Percentiles rank a stretch among this genome's conserved stretches.
phyloP scores from a whole-genome alignment of 2,888 invertebrate genomes.

The Trichogramma evanescens region DNA sequence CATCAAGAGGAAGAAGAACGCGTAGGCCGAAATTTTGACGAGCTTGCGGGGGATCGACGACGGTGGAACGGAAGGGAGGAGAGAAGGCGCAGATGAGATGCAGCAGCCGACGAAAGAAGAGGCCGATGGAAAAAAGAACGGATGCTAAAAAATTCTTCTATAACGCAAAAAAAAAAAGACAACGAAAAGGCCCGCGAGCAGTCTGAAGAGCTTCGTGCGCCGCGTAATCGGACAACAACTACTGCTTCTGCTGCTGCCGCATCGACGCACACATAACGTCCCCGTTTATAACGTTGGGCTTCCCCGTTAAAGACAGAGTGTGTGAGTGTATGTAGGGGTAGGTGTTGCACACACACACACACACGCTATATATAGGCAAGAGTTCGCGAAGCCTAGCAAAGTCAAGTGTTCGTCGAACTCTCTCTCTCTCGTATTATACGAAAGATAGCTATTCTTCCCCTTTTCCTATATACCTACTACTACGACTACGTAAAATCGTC shows the following conservation, averaged over 20 bases:
- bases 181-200: not conserved
- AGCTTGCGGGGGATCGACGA: not conserved
- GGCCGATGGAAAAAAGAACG: not conserved
- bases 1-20: not conserved
- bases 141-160: not conserved
- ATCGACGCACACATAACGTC: too few species aligned
- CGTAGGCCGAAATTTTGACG: slow-evolving; percentile 9
- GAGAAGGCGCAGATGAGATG: not conserved
- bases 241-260: not conserved
- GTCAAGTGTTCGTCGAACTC: slow-evolving; percentile 40
- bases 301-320: not conserved
- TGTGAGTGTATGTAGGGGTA: not conserved
- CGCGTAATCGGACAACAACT: too few species aligned
- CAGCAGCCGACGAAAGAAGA: not conserved
- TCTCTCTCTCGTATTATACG: not conserved
- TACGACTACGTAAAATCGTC: too few species aligned
- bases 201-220: too few species aligned
- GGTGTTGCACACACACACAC: not conserved
- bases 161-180: not conserved
- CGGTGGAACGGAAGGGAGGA: too few species aligned
- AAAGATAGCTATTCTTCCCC: not conserved
- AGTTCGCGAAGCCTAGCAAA: slow-evolving; percentile 40
- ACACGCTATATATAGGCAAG: slow-evolving; percentile 27
- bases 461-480: not conserved
- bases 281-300: too few species aligned